Base-by-base conservation (phyloP, 2,888 invertebrate genomes). In the Cerceris rybyensis region DNA sequence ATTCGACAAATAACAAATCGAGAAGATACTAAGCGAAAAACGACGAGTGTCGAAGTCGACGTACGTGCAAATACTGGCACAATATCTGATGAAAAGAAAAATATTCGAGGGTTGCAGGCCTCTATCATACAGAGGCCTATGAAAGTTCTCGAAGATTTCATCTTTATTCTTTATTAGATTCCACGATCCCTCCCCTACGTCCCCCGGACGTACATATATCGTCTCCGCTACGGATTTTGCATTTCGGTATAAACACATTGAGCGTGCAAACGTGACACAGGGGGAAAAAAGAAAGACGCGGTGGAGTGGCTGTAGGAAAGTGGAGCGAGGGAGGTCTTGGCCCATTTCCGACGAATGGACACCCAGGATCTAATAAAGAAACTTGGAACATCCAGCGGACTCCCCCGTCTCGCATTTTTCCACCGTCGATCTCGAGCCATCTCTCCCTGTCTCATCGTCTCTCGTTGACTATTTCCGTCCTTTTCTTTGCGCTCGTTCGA, bases 311-410 rank as follows among this genome's bases (percentile, higher is more conserved):
- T 16, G 41, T 11, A 16, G 8, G 28, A 50, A 65, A 61, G 61
- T 41, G 11, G 49, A 7, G n/a, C 65, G 9, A 52, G 52, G 67
- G 70, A 60, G 70, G 75, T 86, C 83, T 81, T 81, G 75, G 83
- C 77, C 85, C 84, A 85, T 81, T 85, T 72, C 73, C 83, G 80
- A 81, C 84, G 83, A 87, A 88, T 86, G 85, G 86, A 88, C 88
- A 85, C 83, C 82, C 73, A 64, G 80, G 84, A 88, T 89, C 88
- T 89, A 89, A 89, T 89, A 88, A 89, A 88, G 87, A 88, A 89
- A 89, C 86, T 89, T 89, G 78, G 79, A 73, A 79, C 78, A 75
- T 74, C 80, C 75, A 58, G 63, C 55, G 59, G 52, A 54, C 67
- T 77, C 74, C 68, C 68, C 55, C 58, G 55, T 66, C 76, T 70